Conservation (phyloP, 2,113 vertebrate genomes). For the Lamprotornis superbus region DNA sequence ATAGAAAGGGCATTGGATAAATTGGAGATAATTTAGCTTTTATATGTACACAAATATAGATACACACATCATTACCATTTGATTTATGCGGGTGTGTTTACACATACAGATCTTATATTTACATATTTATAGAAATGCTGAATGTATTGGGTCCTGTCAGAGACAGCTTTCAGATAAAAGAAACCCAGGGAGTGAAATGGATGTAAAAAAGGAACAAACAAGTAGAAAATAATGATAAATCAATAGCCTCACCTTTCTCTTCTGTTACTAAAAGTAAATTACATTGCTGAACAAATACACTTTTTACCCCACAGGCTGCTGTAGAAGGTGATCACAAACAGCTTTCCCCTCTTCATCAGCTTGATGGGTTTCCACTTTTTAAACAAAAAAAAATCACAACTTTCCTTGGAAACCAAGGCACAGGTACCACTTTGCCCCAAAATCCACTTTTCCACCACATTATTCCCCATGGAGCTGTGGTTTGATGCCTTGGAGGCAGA, state of each 20-base stretch:
- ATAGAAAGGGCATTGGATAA: slow-evolving; percentile 1
- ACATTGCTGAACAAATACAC: not conserved
- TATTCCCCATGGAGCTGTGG: not conserved
- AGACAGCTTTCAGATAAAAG: slow-evolving; percentile 14
- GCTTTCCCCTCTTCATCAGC: not conserved
- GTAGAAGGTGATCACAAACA: not conserved
- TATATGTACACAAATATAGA: slow-evolving; percentile 39
- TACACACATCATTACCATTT: slow-evolving; percentile 46
- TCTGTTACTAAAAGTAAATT: not conserved
- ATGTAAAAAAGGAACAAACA: slow-evolving; percentile 3
- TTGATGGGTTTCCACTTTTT: not conserved
- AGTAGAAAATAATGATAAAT: slow-evolving; percentile 13
- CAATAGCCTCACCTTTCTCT: not conserved
- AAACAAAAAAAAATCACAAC: not conserved
- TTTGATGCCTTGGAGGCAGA: not conserved
- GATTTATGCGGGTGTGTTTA: slow-evolving; percentile 57
- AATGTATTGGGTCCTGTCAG: slow-evolving; percentile 12
- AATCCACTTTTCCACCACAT: not conserved
- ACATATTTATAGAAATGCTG: slow-evolving; percentile 45
- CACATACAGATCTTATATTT: slow-evolving; percentile 46
- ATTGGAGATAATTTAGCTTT: slow-evolving; percentile 50
- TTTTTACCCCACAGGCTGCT: not conserved
- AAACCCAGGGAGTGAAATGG: not conserved
- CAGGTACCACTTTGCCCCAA: not conserved
- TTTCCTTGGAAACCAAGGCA: not conserved